Conservation (phyloP, 2,113 vertebrate genomes). For the Bagarius yarrelli region DNA sequence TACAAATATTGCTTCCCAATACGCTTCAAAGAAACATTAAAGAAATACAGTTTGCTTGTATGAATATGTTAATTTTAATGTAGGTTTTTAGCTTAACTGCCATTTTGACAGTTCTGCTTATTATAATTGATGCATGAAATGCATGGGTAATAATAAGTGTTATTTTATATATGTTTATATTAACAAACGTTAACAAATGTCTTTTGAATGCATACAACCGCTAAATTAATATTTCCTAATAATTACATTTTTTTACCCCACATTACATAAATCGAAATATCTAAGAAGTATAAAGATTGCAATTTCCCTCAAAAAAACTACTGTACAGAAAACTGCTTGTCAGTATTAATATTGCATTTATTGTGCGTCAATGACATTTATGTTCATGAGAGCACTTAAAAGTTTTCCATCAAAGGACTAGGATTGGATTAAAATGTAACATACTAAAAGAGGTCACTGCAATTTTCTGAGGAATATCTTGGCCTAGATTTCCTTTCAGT, state of each 20-base stretch:
- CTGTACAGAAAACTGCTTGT: conserved; percentile 57
- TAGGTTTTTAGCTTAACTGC: not conserved
- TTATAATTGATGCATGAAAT: not conserved
- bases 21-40: not conserved
- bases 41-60: not conserved
- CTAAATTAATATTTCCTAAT: conserved; percentile 29
- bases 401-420: conserved; percentile 54
- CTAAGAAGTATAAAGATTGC: conserved; percentile 45
- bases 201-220: not conserved
- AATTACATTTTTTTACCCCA: conserved; percentile 50
- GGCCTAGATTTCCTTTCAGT: conserved; percentile 56
- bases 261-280: conserved; percentile 43
- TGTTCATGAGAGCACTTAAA: conserved; percentile 48
- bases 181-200: not conserved
- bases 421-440: conserved; percentile 54
- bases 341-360: conserved; percentile 46
- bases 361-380: conserved; percentile 61
- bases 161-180: not conserved
- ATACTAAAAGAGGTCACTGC: conserved; percentile 1
- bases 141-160: not conserved
- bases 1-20: not conserved
- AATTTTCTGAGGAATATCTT: not conserved
- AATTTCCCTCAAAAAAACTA: conserved; percentile 50
- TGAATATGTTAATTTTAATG: not conserved
- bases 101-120: not conserved